These are phyloP conservation scores for Heliconius hewitsoni DNA, from an alignment of 1,140 invertebrate species.

Conservation along the genomic window DNA sequence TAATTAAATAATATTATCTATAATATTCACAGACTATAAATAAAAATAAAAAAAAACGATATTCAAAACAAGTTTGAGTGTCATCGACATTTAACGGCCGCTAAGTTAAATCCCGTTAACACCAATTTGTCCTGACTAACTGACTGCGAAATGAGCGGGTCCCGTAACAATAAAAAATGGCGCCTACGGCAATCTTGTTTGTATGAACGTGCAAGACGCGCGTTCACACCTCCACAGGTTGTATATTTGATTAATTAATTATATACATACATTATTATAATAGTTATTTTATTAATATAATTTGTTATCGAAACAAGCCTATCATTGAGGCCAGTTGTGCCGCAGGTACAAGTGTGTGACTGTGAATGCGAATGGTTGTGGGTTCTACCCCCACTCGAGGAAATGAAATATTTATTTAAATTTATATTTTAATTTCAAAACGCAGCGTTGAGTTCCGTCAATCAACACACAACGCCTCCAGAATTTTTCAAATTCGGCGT, in stretches of 20 bases:
- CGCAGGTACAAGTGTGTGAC: too few relatives aligned
- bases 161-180: constrained; percentile 48
- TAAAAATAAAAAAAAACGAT: neutral
- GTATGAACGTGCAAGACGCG: neutral
- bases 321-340: too few relatives aligned
- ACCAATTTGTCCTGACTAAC: constrained; percentile 41
- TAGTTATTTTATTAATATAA: neutral
- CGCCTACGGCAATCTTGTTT: constrained; percentile 15
- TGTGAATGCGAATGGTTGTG: too few relatives aligned
- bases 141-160: constrained; percentile 32
- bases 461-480: too few relatives aligned
- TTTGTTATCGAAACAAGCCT: neutral
- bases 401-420: too few relatives aligned
- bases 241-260: neutral
- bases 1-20: neutral
- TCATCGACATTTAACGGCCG: constrained; percentile 38
- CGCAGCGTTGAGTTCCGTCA: too few relatives aligned
- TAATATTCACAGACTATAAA: neutral
- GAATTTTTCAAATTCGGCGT: too few relatives aligned
- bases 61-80: constrained; percentile 16
- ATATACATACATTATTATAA: neutral
- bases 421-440: too few relatives aligned
- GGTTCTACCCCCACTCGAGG: too few relatives aligned
- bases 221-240: constrained; percentile 9
- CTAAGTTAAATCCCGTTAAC: constrained; percentile 55